Base-by-base conservation (phyloP, 1,140 invertebrate species). In the Vollenhovia emeryi region DNA sequence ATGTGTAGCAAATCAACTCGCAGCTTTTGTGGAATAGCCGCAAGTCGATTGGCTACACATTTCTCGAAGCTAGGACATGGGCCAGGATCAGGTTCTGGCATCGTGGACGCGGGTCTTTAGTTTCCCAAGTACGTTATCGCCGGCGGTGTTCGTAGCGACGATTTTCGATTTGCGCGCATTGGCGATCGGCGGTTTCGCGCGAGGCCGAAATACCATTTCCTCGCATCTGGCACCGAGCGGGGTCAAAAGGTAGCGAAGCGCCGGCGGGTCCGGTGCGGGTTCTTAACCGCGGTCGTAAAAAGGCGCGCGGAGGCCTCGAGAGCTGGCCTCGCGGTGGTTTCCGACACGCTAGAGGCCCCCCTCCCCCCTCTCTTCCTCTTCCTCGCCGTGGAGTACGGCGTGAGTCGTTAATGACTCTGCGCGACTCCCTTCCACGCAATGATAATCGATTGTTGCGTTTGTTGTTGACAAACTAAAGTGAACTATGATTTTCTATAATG, bases 251-350 rank as follows among this genome's bases (percentile, higher is more conserved):
- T 82, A 82, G 78, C 78, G 66, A 82, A 82, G 66, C 78, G 78
- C 78, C 66, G 78, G 78, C 66, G 78, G 78, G 78, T 71, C 78
- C 66, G 64, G 64, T 69, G 76, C 64, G 33, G 64, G 64, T 73
- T 82, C 78, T 73, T 82, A 82, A 73, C 78, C 78, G 78, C 78
- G 64, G 66, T 71, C 73, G 73, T 76, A 76, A 84, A 84, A 84
- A 84, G 59, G 24, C 43, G 68, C 40, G 60, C 43, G 30, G 62
- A 78, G 69, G 73, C 86, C 24, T 87, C 66, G 60, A 62, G 86
- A 89, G 69, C 84, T 86, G 86, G 85, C 86, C 87, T 85, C 57
- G 36, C 86, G 86, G 87, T 88, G 87, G 68, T 89, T 87, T 88
- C 87, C 87, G 80, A 75, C 52, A 40, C 43, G 69, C 40, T 5